These are phyloP conservation scores for Leucophenga maculata DNA, from an alignment of 2,888 invertebrate genomes.

Conservation along the genomic window DNA sequence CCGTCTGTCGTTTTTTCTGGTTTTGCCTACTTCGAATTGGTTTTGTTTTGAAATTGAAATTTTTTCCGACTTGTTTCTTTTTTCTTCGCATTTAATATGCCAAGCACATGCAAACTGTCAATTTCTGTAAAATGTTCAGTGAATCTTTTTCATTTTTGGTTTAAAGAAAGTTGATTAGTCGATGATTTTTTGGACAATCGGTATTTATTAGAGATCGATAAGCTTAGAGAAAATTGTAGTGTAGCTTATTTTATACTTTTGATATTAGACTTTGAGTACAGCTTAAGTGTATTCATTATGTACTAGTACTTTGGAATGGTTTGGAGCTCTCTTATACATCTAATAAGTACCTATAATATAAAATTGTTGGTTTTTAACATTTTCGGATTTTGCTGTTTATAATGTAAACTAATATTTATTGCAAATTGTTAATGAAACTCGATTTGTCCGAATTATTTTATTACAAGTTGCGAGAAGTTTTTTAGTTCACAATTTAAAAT, in stretches of 20 bases:
- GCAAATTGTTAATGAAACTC: no score
- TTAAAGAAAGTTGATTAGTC: slow-evolving; percentile 62
- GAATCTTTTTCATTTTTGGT: slow-evolving; percentile 31
- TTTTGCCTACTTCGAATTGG: neutral
- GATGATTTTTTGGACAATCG: slow-evolving; percentile 35
- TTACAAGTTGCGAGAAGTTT: no score
- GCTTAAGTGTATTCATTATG: neutral
- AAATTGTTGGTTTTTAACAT: slow-evolving; percentile 1
- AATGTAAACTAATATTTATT: neutral
- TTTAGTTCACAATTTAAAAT: no score
- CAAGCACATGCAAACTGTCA: slow-evolving; percentile 62
- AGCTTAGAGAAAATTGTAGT: no score
- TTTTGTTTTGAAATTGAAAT: neutral
- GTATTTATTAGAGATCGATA: no score
- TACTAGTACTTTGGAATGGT: no score
- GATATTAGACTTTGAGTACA: neutral
- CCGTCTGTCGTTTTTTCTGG: neutral
- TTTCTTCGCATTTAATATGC: slow-evolving; percentile 61
- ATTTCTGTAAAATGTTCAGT: slow-evolving; percentile 50
- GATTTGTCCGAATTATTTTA: no score
- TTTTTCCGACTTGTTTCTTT: neutral
- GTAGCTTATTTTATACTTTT: neutral
- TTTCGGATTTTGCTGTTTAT: neutral
- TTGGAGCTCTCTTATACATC: no score
- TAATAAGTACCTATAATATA: no score